A percentile compares a stretch with the other conserved stretches of the same genome.
Evolutionary conservation across 2,113 vertebrate genomes (phyloP).

Genomic region (Agelaius tricolor): DNA sequence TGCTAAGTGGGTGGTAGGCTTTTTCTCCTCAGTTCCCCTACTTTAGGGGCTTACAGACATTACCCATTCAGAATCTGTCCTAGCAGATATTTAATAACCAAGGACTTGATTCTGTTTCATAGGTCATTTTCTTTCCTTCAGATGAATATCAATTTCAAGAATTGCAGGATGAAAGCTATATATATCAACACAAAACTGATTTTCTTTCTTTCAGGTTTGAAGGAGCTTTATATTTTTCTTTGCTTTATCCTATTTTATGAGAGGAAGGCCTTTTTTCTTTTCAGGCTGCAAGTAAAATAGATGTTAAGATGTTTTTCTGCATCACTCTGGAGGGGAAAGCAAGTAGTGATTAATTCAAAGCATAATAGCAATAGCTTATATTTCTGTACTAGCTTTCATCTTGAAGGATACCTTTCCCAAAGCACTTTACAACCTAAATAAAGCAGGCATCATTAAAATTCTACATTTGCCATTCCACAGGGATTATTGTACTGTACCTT

Average conservation of each 20-base stretch:
- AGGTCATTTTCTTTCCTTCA: background rate
- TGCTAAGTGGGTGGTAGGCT: background rate
- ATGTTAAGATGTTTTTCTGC: conserved; percentile 23
- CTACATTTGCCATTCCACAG: background rate
- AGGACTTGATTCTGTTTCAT: background rate
- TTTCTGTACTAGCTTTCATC: conserved; percentile 22
- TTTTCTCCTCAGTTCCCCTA: background rate
- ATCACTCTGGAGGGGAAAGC: background rate
- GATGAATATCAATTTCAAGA: background rate
- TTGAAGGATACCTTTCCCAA: conserved; percentile 45
- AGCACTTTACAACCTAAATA: conserved; percentile 50
- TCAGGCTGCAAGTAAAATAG: background rate
- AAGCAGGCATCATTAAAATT: conserved; percentile 45
- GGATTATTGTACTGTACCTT: background rate
- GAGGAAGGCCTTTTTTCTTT: background rate
- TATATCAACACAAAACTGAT: background rate
- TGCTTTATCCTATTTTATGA: background rate
- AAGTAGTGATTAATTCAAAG: conserved; percentile 49
- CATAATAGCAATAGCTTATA: conserved; percentile 32
- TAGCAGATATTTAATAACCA: background rate
- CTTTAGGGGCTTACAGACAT: background rate
- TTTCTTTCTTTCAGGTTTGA: background rate
- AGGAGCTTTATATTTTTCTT: background rate
- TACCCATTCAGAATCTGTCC: background rate
- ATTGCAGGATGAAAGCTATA: background rate